Evolutionary conservation across 1,140 invertebrate genomes (phyloP), one percentile per base, ranked within the genome.

Genomic region (Globodera rostochiensis): DNA sequence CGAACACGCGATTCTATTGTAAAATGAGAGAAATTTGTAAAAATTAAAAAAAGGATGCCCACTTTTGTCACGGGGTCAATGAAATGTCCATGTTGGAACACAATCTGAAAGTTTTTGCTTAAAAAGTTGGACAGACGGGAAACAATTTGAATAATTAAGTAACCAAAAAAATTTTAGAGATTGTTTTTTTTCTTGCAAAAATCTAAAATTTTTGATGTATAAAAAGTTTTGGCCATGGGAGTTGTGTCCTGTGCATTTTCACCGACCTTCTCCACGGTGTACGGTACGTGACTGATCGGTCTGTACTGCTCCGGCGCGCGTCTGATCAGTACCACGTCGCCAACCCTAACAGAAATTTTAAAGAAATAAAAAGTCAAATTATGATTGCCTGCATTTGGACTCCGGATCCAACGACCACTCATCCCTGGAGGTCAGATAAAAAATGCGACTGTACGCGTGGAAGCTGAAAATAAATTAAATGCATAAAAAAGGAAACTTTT

Each of bases 51-150:
- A 53, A 53, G 11, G 7, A 53, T 81, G 19, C 86, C 64, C 81
- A 81, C 80, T 13, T 85, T 85, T 6, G 87, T 88, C 21, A 88
- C 84, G 25, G 87, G 87, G 76, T 88, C 87, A 19, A 88, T 78
- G 46, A 88, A 70, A 73, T 83, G 85, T 67, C 86, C 84, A 57
- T 85, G 50, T 8, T 78, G 53, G 11, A 82, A 50, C 13, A 46
- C 80, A 79, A 45, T 81, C 70, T 36, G 57, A 73, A 36, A 75
- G 47, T 45, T 79, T 66, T 36, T 36, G 36, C 1, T 36, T 36
- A 36, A 36, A 36, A 36, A 36, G 36, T 36, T 36, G 36, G 36
- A 36, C 36, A 36, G 2, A 36, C 36, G 36, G 2, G 5, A 53
- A 53, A 53, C 50, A 53, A 53, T 53, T 53, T 9, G 5, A 53